A percentile compares a stretch with the other conserved stretches of the same genome.
Conservation (phyloP, 1,140 invertebrate species). For the Solenopsis invicta region DNA sequence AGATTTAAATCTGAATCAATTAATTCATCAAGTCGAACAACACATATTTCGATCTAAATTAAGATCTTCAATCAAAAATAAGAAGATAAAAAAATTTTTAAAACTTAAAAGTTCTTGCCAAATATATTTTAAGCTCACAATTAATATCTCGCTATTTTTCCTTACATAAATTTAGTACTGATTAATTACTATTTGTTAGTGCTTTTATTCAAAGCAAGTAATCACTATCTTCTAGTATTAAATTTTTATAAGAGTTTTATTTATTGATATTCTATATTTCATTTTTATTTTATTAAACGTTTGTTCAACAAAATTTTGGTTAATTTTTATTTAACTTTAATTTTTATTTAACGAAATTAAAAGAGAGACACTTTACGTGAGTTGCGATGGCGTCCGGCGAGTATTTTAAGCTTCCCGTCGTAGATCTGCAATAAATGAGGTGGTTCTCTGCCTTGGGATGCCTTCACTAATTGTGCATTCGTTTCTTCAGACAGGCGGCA, state of each 20-base stretch:
- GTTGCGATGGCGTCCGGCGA: slow-evolving; percentile 89
- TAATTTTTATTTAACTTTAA: not conserved
- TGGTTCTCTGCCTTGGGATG: slow-evolving; percentile 96
- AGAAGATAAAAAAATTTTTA: not conserved
- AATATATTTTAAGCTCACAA: not conserved
- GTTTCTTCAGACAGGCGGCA: slow-evolving; percentile 90
- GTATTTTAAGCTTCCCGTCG: slow-evolving; percentile 94
- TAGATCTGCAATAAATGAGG: slow-evolving; percentile 96
- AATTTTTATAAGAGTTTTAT: no score
- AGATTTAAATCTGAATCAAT: not conserved
- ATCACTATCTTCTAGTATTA: no score
- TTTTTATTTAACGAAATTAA: no score
- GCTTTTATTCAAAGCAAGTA: no score
- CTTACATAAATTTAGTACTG: no score
- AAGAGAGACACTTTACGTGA: slow-evolving; percentile 86
- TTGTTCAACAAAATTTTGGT: no score
- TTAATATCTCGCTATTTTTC: not conserved
- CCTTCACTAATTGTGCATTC: slow-evolving; percentile 91
- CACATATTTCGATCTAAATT: not conserved
- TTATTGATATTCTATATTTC: not conserved
- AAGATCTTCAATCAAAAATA: not conserved
- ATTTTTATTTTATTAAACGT: no score
- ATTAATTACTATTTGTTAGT: no score
- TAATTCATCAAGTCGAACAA: not conserved
- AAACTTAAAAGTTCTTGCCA: not conserved